These are phyloP conservation scores for Macrochelys suwanniensis DNA, from an alignment of 2,797 vertebrate species.

Conservation along the genomic window DNA sequence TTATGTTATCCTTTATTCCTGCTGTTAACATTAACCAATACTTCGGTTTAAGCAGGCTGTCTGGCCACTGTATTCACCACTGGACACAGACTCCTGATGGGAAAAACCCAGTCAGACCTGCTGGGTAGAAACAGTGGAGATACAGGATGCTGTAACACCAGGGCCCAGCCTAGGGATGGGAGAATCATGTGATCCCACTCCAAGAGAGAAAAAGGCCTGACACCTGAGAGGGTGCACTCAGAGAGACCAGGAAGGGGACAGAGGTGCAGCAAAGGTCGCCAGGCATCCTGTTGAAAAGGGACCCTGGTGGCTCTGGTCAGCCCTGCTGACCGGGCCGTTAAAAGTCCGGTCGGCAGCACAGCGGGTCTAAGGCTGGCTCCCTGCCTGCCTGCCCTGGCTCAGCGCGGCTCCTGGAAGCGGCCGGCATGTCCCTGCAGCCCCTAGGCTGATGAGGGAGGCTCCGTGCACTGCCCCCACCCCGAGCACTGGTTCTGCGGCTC, in stretches of 20 bases:
- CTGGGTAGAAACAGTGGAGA: not conserved
- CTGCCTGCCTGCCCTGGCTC: too few species aligned
- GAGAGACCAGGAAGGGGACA: not conserved
- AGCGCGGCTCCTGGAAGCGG: too few species aligned
- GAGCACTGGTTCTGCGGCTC: too few species aligned
- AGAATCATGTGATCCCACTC: not conserved
- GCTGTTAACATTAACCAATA: not conserved
- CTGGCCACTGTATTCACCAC: not conserved
- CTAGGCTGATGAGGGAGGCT: too few species aligned
- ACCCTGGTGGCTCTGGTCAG: too few species aligned
- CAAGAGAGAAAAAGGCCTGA: not conserved
- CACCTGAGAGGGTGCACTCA: not conserved
- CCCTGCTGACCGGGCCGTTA: too few species aligned
- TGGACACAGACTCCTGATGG: not conserved
- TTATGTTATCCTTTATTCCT: not conserved
- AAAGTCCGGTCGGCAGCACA: too few species aligned
- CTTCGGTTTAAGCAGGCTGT: not conserved
- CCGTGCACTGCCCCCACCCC: too few species aligned
- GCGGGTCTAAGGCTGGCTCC: too few species aligned
- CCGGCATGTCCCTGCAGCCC: too few species aligned
- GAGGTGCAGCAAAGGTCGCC: not conserved
- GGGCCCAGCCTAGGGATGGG: not conserved
- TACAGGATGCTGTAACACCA: not conserved
- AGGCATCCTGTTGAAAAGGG: too few species aligned
- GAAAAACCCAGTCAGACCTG: not conserved